Conservation (phyloP, 1,140 invertebrate species). For the Drosophila virilis region DNA sequence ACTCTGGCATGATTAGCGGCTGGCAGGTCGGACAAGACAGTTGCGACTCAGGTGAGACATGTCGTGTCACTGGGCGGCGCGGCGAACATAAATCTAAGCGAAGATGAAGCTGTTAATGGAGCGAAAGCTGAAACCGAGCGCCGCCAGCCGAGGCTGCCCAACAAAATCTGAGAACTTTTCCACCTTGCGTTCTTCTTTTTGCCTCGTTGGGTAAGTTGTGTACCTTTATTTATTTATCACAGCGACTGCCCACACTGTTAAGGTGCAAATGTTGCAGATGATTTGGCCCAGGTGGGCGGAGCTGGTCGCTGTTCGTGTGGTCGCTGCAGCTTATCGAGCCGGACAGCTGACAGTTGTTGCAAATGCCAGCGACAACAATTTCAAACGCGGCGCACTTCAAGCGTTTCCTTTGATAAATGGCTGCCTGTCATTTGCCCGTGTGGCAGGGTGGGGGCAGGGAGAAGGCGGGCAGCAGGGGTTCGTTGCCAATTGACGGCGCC, state of each 20-base stretch:
- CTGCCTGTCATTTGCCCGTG: constrained; percentile 51
- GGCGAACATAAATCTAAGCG: constrained; percentile 55
- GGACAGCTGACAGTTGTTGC: constrained; percentile 70
- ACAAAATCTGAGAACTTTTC: constrained; percentile 21
- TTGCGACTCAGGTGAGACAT: constrained; percentile 39
- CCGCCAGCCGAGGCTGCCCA: not conserved
- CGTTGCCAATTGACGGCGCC: not conserved
- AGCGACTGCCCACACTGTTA: not conserved
- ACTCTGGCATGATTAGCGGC: constrained; percentile 40
- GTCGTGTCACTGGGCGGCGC: constrained; percentile 34
- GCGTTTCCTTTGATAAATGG: constrained; percentile 70
- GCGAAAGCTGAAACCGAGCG: not conserved
- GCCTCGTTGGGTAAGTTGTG: constrained; percentile 1
- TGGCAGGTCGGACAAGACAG: constrained; percentile 16
- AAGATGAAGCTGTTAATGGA: constrained; percentile 3
- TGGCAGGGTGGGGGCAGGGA: no score
- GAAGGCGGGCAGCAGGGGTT: not conserved
- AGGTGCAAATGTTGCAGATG: constrained; percentile 30
- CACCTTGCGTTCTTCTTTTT: not conserved
- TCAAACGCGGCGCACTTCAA: constrained; percentile 72
- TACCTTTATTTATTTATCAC: constrained; percentile 38
- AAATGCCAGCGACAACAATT: constrained; percentile 23
- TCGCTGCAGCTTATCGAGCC: constrained; percentile 54
- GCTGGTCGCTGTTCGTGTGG: not conserved
- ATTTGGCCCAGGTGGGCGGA: not conserved